phyloP scores from a whole-genome alignment of 1,140 invertebrate species.

The Campoletis sonorensis region DNA sequence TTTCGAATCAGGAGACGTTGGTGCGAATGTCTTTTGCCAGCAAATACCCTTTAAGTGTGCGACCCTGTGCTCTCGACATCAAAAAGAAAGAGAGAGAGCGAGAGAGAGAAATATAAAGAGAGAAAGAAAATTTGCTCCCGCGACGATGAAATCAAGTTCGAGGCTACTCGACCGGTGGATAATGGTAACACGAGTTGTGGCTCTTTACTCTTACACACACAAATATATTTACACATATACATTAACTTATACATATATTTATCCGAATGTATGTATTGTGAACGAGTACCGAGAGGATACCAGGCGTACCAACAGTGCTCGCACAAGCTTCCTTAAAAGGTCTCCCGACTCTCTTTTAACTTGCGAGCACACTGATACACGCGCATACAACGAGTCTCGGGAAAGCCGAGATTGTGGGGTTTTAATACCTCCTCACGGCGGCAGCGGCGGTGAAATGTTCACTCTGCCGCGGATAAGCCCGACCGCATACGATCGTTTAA shows the following conservation, averaged over 20 bases:
- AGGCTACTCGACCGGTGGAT: conserved; percentile 57
- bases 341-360: conserved; percentile 48
- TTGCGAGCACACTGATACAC: background rate
- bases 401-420: conserved; percentile 48
- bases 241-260: background rate
- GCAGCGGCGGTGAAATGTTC: conserved; percentile 36
- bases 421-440: background rate
- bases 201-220: background rate
- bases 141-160: conserved; percentile 61
- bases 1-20: background rate
- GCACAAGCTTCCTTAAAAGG: conserved; percentile 64
- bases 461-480: conserved; percentile 40
- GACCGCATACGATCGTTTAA: conserved; percentile 52
- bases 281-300: conserved; percentile 53
- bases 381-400: conserved; percentile 27
- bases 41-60: conserved; percentile 33
- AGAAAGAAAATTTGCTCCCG: conserved; percentile 11
- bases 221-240: background rate
- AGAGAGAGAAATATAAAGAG: background rate
- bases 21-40: conserved; percentile 26
- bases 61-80: background rate
- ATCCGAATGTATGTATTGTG: background rate
- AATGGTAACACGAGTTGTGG: conserved; percentile 57
- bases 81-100: conserved; percentile 6
- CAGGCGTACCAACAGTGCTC: conserved; percentile 53